phyloP scores from a whole-genome alignment of 2,113 vertebrate species.

The Toxostoma redivivum region DNA sequence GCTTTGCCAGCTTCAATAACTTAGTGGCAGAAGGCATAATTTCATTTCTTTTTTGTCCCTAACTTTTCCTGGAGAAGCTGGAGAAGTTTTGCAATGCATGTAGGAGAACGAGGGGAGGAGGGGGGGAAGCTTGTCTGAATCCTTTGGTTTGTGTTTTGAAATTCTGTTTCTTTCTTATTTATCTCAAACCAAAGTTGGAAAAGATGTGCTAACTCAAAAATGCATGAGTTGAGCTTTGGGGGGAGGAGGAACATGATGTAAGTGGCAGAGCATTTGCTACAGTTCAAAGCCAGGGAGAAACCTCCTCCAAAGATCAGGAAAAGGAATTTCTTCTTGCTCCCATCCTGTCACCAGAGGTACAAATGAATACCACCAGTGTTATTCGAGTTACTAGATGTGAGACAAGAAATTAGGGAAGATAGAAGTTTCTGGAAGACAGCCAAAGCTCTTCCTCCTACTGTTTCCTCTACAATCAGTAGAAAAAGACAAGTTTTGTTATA shows the following conservation, averaged over 20 bases:
- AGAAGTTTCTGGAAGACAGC: background rate
- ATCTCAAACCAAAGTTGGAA: background rate
- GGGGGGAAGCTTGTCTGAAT: background rate
- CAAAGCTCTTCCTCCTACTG: background rate
- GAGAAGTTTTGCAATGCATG: background rate
- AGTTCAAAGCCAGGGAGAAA: background rate
- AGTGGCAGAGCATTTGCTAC: background rate
- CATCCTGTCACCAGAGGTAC: background rate
- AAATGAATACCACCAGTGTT: background rate
- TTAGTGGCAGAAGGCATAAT: background rate
- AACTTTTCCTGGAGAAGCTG: background rate
- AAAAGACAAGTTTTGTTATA: background rate
- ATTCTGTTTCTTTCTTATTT: background rate
- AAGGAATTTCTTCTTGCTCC: background rate
- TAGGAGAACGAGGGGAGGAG: background rate
- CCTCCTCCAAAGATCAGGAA: background rate
- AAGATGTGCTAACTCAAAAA: background rate
- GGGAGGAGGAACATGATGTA: background rate
- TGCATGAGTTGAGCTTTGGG: background rate
- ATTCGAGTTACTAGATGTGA: background rate
- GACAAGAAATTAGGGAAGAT: background rate
- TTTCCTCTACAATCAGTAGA: background rate
- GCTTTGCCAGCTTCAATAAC: background rate
- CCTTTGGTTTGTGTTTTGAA: background rate
- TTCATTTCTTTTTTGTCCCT: background rate